phyloP scores from a whole-genome alignment of 2,113 vertebrate genomes.

The Arizona elegans region DNA sequence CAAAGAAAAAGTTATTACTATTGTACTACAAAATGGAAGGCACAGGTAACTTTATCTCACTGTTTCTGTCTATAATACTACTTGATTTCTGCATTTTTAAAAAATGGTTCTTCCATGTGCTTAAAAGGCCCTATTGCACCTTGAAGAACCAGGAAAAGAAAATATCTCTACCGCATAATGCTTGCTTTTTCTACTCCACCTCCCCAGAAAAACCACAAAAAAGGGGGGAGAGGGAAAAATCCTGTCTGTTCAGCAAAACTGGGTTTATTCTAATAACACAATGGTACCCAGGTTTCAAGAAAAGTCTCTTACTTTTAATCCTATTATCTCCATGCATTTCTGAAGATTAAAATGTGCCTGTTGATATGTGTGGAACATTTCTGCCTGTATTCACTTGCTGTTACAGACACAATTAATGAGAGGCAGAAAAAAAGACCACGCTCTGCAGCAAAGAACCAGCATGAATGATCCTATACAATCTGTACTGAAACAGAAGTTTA shows the following conservation, averaged over 20 bases:
- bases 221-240: neutral
- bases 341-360: conserved; percentile 14
- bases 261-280: conserved; percentile 32
- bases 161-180: conserved; percentile 43
- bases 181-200: conserved; percentile 9
- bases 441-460: conserved; percentile 30
- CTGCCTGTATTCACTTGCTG: neutral
- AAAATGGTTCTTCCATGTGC: neutral
- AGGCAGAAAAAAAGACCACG: conserved; percentile 11
- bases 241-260: conserved; percentile 51
- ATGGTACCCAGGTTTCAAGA: conserved; percentile 4
- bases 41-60: neutral
- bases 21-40: neutral
- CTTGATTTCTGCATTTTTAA: conserved; percentile 6
- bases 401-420: neutral
- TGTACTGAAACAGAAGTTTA: conserved; percentile 11
- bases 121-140: neutral
- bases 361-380: neutral
- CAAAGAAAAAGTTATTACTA: neutral
- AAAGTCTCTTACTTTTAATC: conserved; percentile 12
- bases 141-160: conserved; percentile 53
- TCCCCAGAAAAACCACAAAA: conserved; percentile 36
- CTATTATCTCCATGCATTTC: neutral
- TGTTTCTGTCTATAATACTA: neutral
- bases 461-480: conserved; percentile 40